These are phyloP conservation scores for Nephrotoma appendiculata DNA, from an alignment of 2,888 invertebrate genomes.

Conservation along the genomic window DNA sequence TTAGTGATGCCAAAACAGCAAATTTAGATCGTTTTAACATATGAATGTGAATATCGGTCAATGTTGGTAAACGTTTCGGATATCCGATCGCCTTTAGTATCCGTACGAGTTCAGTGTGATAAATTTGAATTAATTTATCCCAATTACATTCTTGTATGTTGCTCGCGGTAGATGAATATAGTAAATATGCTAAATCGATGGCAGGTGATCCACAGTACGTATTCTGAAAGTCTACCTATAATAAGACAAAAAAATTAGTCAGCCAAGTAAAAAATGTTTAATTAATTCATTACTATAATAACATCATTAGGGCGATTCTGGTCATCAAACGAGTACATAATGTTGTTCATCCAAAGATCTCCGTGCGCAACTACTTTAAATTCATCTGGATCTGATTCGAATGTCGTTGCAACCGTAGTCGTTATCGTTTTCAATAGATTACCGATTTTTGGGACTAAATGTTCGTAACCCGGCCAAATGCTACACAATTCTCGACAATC, in stretches of 20 bases:
- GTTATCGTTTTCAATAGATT: not conserved
- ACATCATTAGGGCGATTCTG: constrained; percentile 20
- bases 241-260: not conserved
- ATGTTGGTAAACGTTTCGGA: not conserved
- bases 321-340: constrained; percentile 26
- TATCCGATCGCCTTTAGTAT: not conserved
- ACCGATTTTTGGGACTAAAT: not conserved
- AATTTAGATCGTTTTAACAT: not conserved
- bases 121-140: not conserved
- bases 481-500: not conserved
- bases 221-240: not conserved
- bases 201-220: not conserved
- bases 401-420: not conserved
- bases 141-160: not conserved
- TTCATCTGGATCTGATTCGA: not conserved
- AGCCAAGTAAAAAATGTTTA: not conserved
- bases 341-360: constrained; percentile 30
- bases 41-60: not conserved
- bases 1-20: not conserved
- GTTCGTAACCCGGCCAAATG: not conserved
- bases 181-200: not conserved
- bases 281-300: constrained; percentile 11
- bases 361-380: constrained; percentile 21
- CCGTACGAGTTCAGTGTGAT: not conserved
- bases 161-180: not conserved